Evolutionary conservation across 53 echinoderm and acorn worm species (phyloP).

Genomic region (Zoroaster sp.): DNA sequence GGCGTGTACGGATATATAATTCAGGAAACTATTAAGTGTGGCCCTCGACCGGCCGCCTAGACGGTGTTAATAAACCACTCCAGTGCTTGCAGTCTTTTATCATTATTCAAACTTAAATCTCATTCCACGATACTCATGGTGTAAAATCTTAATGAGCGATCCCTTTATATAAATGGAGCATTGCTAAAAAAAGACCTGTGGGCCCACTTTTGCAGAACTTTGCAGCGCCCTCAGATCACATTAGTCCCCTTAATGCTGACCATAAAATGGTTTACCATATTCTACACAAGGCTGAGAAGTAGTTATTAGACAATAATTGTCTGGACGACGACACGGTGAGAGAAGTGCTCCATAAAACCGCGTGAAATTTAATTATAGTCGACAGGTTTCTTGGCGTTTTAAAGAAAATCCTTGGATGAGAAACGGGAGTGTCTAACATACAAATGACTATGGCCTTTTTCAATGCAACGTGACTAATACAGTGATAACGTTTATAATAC

Average conservation of each 20-base stretch:
- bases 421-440: not conserved
- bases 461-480: not conserved
- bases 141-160: no score
- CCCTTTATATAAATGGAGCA: no score
- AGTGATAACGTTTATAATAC: not conserved
- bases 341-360: not conserved
- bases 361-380: not conserved
- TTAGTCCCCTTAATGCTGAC: not conserved
- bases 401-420: not conserved
- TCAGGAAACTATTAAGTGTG: no score
- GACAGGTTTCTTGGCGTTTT: not conserved
- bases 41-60: no score
- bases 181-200: no score
- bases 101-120: no score
- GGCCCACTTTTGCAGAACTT: no score
- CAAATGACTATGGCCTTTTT: not conserved
- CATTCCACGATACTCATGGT: no score
- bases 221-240: no score
- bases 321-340: not conserved
- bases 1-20: no score
- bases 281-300: not conserved
- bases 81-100: no score
- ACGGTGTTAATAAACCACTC: no score
- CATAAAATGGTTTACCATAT: not conserved
- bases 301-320: not conserved